Evolutionary conservation across 2,888 invertebrate genomes (phyloP).

Genomic region (Drosophila paranaensis): DNA sequence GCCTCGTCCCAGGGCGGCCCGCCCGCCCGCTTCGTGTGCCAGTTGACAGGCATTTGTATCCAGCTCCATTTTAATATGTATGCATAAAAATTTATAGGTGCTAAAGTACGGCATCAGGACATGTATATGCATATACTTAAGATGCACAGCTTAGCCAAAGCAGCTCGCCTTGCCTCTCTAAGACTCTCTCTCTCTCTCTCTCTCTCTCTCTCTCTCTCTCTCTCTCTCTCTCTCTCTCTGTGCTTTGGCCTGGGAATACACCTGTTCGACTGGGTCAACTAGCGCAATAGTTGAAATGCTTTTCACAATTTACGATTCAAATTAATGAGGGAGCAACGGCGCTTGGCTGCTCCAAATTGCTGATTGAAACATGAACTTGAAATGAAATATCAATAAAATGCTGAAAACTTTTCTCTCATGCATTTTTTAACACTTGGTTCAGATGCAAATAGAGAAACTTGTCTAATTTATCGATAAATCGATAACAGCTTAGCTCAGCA

Average conservation of each 20-base stretch:
- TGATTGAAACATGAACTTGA: slow-evolving; percentile 53
- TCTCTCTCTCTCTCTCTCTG: not conserved
- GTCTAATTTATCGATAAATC: not conserved
- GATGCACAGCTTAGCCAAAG: slow-evolving; percentile 35
- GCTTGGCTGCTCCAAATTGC: slow-evolving; percentile 49
- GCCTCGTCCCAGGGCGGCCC: slow-evolving; percentile 14
- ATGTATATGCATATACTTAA: slow-evolving; percentile 65
- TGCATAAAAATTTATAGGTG: slow-evolving; percentile 78
- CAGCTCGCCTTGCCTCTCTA: not conserved
- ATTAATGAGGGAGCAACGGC: slow-evolving; percentile 57
- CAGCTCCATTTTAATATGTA: slow-evolving; percentile 63
- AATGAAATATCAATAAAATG: slow-evolving; percentile 2
- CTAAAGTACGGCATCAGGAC: slow-evolving; percentile 73
- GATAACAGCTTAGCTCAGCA: not conserved
- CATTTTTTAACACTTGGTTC: not conserved
- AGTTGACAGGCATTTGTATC: slow-evolving; percentile 58
- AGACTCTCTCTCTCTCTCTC: not conserved
- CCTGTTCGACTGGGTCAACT: slow-evolving; percentile 26
- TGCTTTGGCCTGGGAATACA: slow-evolving; percentile 35
- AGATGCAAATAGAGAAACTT: not conserved
- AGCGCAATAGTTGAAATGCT: slow-evolving; percentile 53
- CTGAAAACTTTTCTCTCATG: slow-evolving; percentile 5
- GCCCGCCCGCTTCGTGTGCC: slow-evolving; percentile 10
- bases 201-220: not conserved
- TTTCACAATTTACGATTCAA: slow-evolving; percentile 54